phyloP scores from a whole-genome alignment of 2,888 invertebrate species.

The Chrysina gloriosa region DNA sequence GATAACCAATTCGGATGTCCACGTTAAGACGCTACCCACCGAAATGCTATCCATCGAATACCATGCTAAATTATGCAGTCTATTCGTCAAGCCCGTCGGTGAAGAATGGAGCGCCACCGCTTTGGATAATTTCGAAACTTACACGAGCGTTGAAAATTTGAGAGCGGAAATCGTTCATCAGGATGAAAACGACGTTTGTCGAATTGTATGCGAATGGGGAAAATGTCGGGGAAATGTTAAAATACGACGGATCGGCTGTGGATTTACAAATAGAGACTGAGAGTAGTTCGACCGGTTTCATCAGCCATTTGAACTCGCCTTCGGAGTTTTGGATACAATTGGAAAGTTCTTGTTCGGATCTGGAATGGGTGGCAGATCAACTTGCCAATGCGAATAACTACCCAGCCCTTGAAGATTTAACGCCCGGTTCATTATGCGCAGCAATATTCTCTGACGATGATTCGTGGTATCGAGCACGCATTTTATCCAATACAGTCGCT shows the following conservation, averaged over 20 bases:
- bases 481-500: slow-evolving; percentile 69
- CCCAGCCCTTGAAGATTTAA: slow-evolving; percentile 66
- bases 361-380: slow-evolving; percentile 73
- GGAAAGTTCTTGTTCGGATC: slow-evolving; percentile 70
- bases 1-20: slow-evolving; percentile 71
- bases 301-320: slow-evolving; percentile 76
- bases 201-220: slow-evolving; percentile 72
- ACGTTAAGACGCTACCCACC: slow-evolving; percentile 73
- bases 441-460: slow-evolving; percentile 75
- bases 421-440: slow-evolving; percentile 73
- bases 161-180: slow-evolving; percentile 56
- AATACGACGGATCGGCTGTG: slow-evolving; percentile 71
- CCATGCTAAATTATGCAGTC: slow-evolving; percentile 73
- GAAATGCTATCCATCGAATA: slow-evolving; percentile 69
- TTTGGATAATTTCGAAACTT: slow-evolving; percentile 67
- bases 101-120: slow-evolving; percentile 76
- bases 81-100: slow-evolving; percentile 74
- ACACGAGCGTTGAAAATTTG: slow-evolving; percentile 50
- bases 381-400: slow-evolving; percentile 69
- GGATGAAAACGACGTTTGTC: slow-evolving; percentile 74
- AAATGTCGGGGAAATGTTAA: slow-evolving; percentile 72
- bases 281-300: slow-evolving; percentile 67
- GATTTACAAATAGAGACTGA: slow-evolving; percentile 48
- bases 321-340: slow-evolving; percentile 81
- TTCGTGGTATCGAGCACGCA: slow-evolving; percentile 75